Percentiles rank a stretch among this genome's conserved stretches.
phyloP scores from a whole-genome alignment of 2,888 invertebrate species.

The Drosophila rubida region DNA sequence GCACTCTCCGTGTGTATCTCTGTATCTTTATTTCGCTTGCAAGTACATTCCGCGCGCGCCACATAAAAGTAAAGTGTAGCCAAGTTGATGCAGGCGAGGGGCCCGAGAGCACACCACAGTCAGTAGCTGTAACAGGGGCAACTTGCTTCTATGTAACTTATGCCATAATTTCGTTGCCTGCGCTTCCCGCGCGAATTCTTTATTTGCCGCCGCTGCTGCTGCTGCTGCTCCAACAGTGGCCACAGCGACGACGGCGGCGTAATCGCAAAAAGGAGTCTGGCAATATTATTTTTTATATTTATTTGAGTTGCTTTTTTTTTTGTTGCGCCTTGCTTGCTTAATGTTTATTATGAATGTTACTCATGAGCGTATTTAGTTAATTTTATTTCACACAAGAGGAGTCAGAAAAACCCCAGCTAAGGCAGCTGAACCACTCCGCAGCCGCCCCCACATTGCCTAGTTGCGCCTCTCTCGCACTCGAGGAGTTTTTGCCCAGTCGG shows the following conservation, averaged over 20 bases:
- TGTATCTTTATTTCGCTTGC: conserved; percentile 78
- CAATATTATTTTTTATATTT: conserved; percentile 82
- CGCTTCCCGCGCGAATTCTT: conserved; percentile 60
- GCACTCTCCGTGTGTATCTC: conserved; percentile 61
- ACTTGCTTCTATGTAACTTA: conserved; percentile 75
- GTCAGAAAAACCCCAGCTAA: conserved; percentile 49
- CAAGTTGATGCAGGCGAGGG: conserved; percentile 62
- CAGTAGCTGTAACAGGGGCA: conserved; percentile 18
- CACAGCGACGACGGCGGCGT: conserved; percentile 34
- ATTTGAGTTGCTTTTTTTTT: conserved; percentile 56
- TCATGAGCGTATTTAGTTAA: conserved; percentile 82
- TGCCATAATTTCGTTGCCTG: conserved; percentile 72
- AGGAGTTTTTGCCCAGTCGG: conserved; percentile 52
- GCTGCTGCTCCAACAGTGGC: conserved; percentile 37
- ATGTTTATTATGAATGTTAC: conserved; percentile 82
- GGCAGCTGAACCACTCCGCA: conserved; percentile 16
- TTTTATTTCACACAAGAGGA: conserved; percentile 81
- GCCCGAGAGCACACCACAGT: conserved; percentile 10
- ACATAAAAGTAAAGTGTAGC: conserved; percentile 80
- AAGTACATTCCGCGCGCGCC: conserved; percentile 73
- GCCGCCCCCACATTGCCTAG: conserved; percentile 43
- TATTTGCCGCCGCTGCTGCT: conserved; percentile 43
- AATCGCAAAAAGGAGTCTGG: conserved; percentile 80
- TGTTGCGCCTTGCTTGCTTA: conserved; percentile 62
- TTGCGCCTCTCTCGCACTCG: conserved; percentile 44